Base-by-base conservation (phyloP, 2,888 invertebrate genomes). In the Blera fallax region DNA sequence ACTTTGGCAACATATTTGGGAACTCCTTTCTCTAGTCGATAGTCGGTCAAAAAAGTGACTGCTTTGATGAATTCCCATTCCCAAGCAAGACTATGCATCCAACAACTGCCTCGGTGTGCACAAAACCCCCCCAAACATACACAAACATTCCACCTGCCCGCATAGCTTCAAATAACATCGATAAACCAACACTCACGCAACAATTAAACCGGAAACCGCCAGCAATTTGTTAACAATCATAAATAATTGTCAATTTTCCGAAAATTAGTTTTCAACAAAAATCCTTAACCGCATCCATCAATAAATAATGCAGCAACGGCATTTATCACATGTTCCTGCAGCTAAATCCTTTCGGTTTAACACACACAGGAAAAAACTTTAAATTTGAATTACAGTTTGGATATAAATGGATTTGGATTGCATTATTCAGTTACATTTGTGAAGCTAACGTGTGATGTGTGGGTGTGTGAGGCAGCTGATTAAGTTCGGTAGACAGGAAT, bases 391-490 rank as follows among this genome's bases (percentile, higher is more conserved):
- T 70, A 70, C 43, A 54, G 43, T 16, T 37, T 24, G 45, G 45
- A 58, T 70, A 45, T 58, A 70, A 70, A 70, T 70, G 70, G 56
- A 70, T 70, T 70, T 70, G 27, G 14, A 56, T 21, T 70, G 45
- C 45, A 70, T 70, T 70, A 70, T 70, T 48, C 32, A 70, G 34
- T 70, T 70, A 24, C 70, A 3, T 43, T 58, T 58, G 70, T 14
- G 29, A 48, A 64, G 27, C 37, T 14, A 27, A 5, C n/a, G n/a
- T n/a, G n/a, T 7, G 18, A 3, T 14, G 14, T 14, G n/a, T 5
- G 40, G 7, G 10, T 5, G n/a, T 5, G 40, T 8, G 10, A 1
- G 50, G 24, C 1, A 50, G 3, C 24, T 50, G 24, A 16, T 50
- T 21, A 50, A 50, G 11, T 50, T 24, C 11, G 7, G 6, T 11